Conservation (phyloP, 37 sponge, comb jelly and placozoan genomes). For the Bolinopsis microptera region DNA sequence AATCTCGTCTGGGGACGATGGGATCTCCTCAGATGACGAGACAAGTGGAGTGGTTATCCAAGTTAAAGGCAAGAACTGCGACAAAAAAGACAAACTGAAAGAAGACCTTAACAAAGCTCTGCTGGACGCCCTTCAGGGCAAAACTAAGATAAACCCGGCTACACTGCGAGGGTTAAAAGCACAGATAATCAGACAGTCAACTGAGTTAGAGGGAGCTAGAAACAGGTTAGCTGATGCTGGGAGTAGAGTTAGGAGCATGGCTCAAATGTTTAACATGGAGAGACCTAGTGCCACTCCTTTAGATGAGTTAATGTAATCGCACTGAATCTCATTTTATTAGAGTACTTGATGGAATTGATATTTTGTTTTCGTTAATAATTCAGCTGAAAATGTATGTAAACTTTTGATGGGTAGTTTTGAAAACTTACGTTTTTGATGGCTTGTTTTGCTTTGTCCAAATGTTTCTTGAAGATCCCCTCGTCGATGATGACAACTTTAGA, state of each 20-base stretch:
- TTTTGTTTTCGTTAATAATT: too few species aligned
- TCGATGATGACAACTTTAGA: conserved; percentile 57
- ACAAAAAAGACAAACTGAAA: neutral
- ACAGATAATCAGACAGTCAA: neutral
- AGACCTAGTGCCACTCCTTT: neutral
- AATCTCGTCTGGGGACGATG: neutral
- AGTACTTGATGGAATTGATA: too few species aligned
- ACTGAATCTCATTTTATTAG: too few species aligned
- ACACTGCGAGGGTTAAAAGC: neutral
- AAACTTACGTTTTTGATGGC: conserved; percentile 43
- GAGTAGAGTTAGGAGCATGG: neutral
- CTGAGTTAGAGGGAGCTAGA: neutral
- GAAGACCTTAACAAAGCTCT: neutral
- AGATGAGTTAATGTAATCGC: neutral
- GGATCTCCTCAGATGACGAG: neutral
- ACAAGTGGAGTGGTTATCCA: neutral
- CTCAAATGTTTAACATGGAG: conserved; percentile 19
- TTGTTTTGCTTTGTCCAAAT: neutral
- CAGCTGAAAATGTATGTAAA: too few species aligned
- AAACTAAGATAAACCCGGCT: neutral
- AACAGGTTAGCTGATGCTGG: neutral
- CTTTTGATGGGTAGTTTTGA: neutral
- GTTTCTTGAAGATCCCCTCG: conserved; percentile 5
- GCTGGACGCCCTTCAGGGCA: neutral
- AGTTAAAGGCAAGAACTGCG: neutral